These are phyloP conservation scores for Prinia subflava DNA, from an alignment of 2,113 vertebrate genomes.

Conservation along the genomic window DNA sequence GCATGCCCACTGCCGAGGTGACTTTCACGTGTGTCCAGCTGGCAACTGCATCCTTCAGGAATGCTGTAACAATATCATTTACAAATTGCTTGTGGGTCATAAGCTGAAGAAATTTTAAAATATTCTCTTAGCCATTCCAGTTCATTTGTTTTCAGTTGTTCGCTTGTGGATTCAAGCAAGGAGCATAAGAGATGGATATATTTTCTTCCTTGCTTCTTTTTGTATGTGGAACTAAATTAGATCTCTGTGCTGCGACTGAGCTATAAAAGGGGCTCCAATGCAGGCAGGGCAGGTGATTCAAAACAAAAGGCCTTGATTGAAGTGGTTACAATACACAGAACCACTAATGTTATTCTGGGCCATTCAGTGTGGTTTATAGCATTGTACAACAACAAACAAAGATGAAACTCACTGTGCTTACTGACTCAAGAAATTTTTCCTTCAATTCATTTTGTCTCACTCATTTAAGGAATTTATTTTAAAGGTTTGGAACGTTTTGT, in stretches of 20 bases:
- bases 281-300: conserved; percentile 64
- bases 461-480: conserved; percentile 38
- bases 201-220: conserved; percentile 17
- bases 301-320: conserved; percentile 69
- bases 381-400: conserved; percentile 53
- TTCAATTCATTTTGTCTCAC: neutral
- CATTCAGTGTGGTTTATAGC: conserved; percentile 47
- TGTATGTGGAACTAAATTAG: conserved; percentile 38
- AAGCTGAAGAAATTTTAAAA: neutral
- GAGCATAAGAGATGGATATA: neutral
- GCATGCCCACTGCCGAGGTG: neutral
- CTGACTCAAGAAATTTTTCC: conserved; percentile 1
- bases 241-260: neutral
- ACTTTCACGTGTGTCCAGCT: neutral
- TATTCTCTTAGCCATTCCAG: neutral
- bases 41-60: neutral
- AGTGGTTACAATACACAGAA: conserved; percentile 59
- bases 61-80: neutral
- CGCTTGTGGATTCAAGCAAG: neutral
- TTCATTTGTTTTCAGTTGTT: neutral
- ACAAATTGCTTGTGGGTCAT: neutral
- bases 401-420: conserved; percentile 47
- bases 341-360: conserved; percentile 58
- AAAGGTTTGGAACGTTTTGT: conserved; percentile 22
- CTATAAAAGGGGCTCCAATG: conserved; percentile 51